Evolutionary conservation across 2,113 vertebrate species (phyloP), one percentile per base, ranked within the genome.

Genomic region (Pelusios castaneus): DNA sequence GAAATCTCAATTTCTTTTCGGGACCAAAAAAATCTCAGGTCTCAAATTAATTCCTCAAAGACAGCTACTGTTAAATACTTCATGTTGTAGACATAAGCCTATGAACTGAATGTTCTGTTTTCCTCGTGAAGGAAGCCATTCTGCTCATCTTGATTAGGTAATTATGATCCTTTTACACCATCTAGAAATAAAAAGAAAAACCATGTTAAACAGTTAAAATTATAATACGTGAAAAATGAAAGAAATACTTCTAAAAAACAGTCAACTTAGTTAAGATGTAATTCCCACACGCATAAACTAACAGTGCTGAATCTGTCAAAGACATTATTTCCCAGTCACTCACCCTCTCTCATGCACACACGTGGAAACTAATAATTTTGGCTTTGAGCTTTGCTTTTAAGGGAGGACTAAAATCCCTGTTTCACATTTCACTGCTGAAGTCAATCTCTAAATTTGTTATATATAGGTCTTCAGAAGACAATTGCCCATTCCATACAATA

Each of bases 101-200:
- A 84, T 34, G 58, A 58, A 38, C 87, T 3, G 81, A n/a, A 80
- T 55, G 38, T 92, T 95, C 85, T 80, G 0, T 86, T 76, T 90
- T 94, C 60, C 43, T 88, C 79, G 75, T 70, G 54, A 60, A 76
- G 55, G n/a, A 88, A 81, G 54, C 89, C 93, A 63, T 88, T 63
- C 85, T 90, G 4, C 45, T 91, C 82, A 91, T 95, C 90, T 51
- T 38, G 92, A 80, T 0, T 80, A 75, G 47, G 51, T 21, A 83
- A 90, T 52, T 80, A 63, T 0, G 38, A 56, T 80, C 95, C 91
- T 81, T 67, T 22, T 63, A 93, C 77, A 85, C 52, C 87, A 86
- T 91, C 98, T 98, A 47, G 27, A 96, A 97, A 92, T 51, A 82
- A 80, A 92, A 79, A 70, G 8, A n/a, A 45, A 84, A 55, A 51